phyloP scores from a whole-genome alignment of 2,888 invertebrate species.

The Cataglyphis albicans region DNA sequence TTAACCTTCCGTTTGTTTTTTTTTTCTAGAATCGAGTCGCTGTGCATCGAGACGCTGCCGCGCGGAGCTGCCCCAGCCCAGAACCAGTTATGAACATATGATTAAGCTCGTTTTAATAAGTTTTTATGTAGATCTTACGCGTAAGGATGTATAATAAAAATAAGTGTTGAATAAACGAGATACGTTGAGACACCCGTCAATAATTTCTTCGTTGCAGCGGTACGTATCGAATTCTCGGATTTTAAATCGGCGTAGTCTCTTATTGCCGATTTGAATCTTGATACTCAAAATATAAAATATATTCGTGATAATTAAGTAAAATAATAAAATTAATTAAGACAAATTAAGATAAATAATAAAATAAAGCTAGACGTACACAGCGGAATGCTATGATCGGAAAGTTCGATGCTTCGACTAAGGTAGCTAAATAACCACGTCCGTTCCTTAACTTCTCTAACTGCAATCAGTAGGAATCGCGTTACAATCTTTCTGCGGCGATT shows the following conservation, averaged over 20 bases:
- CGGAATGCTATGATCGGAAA: neutral
- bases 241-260: neutral
- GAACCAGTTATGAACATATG: slow-evolving; percentile 80
- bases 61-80: slow-evolving; percentile 78
- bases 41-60: slow-evolving; percentile 72
- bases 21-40: slow-evolving; percentile 78
- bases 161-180: slow-evolving; percentile 83
- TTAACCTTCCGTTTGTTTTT: slow-evolving; percentile 49
- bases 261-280: neutral
- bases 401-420: neutral
- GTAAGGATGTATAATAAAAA: slow-evolving; percentile 82
- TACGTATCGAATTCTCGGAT: neutral
- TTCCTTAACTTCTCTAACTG: slow-evolving; percentile 40
- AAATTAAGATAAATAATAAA: neutral
- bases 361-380: neutral
- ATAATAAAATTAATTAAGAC: too few relatives aligned
- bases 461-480: neutral
- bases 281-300: neutral
- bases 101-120: slow-evolving; percentile 84
- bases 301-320: neutral
- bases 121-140: slow-evolving; percentile 84
- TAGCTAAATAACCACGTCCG: slow-evolving; percentile 15
- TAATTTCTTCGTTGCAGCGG: slow-evolving; percentile 58
- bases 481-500: slow-evolving; percentile 28
- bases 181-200: slow-evolving; percentile 76